Percentiles rank a stretch among this genome's conserved stretches.
Conservation (phyloP, 2,113 vertebrate species). For the Daboia siamensis region DNA sequence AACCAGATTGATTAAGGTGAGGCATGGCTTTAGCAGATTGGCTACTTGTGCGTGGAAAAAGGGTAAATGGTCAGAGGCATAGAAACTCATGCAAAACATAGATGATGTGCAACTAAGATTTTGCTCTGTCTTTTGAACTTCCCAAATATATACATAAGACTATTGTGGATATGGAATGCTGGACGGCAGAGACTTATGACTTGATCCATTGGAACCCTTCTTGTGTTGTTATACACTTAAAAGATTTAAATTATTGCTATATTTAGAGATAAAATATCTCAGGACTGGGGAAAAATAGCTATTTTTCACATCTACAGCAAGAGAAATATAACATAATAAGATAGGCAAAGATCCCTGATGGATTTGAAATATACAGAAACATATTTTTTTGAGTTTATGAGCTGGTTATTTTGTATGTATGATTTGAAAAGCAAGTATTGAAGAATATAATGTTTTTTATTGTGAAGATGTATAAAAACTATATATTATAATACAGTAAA, state of each 20-base stretch:
- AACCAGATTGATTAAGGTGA: not conserved
- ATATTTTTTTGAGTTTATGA: conserved; percentile 39
- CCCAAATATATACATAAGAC: not conserved
- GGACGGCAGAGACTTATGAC: not conserved
- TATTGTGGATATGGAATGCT: not conserved
- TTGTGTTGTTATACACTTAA: not conserved
- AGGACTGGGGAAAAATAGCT: not conserved
- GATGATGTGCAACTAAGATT: not conserved
- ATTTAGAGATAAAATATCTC: not conserved
- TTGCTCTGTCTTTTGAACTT: not conserved
- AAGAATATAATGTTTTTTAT: conserved; percentile 52
- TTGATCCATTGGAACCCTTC: not conserved
- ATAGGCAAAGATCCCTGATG: not conserved
- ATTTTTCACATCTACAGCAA: not conserved
- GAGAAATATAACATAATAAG: not conserved
- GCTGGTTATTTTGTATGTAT: conserved; percentile 51
- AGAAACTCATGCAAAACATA: not conserved
- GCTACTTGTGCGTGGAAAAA: not conserved
- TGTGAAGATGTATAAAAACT: conserved; percentile 47
- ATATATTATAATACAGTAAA: conserved; percentile 52
- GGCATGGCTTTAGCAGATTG: not conserved
- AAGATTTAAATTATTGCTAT: not conserved
- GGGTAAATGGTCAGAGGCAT: not conserved
- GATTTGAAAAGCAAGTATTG: conserved; percentile 50
- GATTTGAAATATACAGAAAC: conserved; percentile 48